Percentiles rank a stretch among this genome's conserved stretches.
Conservation (phyloP, 2,113 vertebrate genomes). For the Bos javanicus region DNA sequence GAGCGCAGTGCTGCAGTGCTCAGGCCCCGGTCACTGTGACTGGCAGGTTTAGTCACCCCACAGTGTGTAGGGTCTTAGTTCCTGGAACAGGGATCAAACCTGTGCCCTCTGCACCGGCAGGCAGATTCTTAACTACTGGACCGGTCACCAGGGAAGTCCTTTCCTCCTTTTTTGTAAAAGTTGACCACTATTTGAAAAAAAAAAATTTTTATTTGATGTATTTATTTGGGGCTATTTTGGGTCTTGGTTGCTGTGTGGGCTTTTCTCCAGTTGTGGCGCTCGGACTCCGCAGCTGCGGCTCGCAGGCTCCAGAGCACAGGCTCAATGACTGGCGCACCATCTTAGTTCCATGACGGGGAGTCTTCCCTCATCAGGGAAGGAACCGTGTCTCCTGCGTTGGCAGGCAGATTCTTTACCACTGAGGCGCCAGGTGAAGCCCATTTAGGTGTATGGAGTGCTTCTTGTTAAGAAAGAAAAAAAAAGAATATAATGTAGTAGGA, state of each 20-base stretch:
- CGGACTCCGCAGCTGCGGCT: neutral
- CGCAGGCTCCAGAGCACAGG: neutral
- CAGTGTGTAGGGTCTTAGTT: neutral
- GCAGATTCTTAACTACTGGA: neutral
- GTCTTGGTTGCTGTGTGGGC: neutral
- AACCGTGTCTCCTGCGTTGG: neutral
- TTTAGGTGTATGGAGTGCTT: neutral
- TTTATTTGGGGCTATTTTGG: neutral
- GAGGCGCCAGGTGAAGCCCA: neutral
- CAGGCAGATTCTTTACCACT: neutral
- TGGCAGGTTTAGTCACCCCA: neutral
- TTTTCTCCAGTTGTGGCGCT: neutral
- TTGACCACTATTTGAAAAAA: neutral
- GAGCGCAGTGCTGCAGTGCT: neutral
- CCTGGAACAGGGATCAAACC: neutral
- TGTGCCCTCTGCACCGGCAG: neutral
- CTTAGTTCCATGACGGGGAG: neutral
- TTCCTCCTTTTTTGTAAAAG: neutral
- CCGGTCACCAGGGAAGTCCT: neutral
- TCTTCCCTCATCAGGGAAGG: neutral
- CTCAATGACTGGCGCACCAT: accelerated
- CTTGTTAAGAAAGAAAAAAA: neutral
- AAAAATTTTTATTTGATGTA: neutral
- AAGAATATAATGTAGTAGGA: neutral
- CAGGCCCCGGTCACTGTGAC: neutral